Base-by-base conservation (phyloP, 2,888 invertebrate species). In the Nebria brevicollis region DNA sequence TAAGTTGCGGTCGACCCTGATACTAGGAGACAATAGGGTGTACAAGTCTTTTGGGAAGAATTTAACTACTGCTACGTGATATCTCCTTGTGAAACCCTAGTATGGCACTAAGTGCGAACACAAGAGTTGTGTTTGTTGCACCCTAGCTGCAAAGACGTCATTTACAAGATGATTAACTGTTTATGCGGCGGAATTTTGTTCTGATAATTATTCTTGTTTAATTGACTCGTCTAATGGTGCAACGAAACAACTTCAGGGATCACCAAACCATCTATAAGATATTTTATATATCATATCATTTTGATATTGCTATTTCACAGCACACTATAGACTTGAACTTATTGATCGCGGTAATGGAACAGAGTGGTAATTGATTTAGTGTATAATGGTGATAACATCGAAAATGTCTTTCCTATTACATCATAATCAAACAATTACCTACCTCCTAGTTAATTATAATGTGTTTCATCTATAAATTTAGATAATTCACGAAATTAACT, bases 41-140 rank as follows among this genome's bases (percentile, higher is more conserved):
- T 70, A 5, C 34, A 54, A 54, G 70, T 26, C 70, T 70, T 70
- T 70, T 70, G 70, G 25, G 25, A 70, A 70, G 70, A 70, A 70
- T 70, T 20, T 70, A 70, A 70, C 70, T 70, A 70, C 70, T 25
- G 70, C 25, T 34, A 70, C 70, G 70, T 70, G 70, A 70, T 70
- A 70, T 70, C 70, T 20, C 7, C 34, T 25, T 70, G 70, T 70
- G 25, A 70, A 70, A 73, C 73, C 15, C 20, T 73, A 73, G 10
- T 73, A 42, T 41, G 41, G 41, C 73, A 42, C 43, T 73, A 42
- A 73, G 41, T 73, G 73, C 73, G 43, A 73, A 73, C 73, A 34
- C 54, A 54, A 54, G 54, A 13, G 54, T 54, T 6, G 54, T 13
- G 13, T 54, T 54, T 54, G 54, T 54, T 54, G 54, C 54, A 54